phyloP scores from a whole-genome alignment of 2,888 invertebrate species.

The Yponomeuta malinellus region DNA sequence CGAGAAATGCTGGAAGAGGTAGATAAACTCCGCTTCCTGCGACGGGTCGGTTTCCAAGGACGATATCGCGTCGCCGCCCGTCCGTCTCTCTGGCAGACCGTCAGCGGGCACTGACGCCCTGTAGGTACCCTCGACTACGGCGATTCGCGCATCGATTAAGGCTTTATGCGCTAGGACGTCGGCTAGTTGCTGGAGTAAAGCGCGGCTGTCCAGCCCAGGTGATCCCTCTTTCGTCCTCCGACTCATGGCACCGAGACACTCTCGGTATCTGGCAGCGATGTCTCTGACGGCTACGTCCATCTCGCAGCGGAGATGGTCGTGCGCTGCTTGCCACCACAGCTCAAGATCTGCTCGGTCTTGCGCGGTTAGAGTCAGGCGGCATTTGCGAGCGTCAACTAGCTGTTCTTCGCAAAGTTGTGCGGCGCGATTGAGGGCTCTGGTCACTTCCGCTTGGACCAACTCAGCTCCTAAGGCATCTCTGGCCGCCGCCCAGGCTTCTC shows the following conservation, averaged over 20 bases:
- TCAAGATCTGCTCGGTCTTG: slow-evolving; percentile 82
- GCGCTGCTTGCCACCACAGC: slow-evolving; percentile 84
- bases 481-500: slow-evolving; percentile 85
- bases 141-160: slow-evolving; percentile 84
- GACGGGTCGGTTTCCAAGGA: slow-evolving; percentile 75
- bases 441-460: slow-evolving; percentile 85
- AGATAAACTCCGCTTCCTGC: slow-evolving; percentile 80
- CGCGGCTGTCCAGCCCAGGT: slow-evolving; percentile 41
- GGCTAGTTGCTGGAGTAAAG: slow-evolving; percentile 77
- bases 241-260: slow-evolving; percentile 73
- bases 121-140: slow-evolving; percentile 78
- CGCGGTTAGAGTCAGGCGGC: slow-evolving; percentile 79
- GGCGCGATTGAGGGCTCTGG: slow-evolving; percentile 82
- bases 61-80: slow-evolving; percentile 53
- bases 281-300: slow-evolving; percentile 83
- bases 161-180: slow-evolving; percentile 85
- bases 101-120: slow-evolving; percentile 40
- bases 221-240: slow-evolving; percentile 39
- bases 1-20: slow-evolving; percentile 79
- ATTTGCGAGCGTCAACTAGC: slow-evolving; percentile 69
- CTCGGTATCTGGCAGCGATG: slow-evolving; percentile 80
- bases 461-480: slow-evolving; percentile 84
- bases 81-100: slow-evolving; percentile 28
- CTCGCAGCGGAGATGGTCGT: slow-evolving; percentile 81
- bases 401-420: slow-evolving; percentile 81